Evolutionary conservation across 1,140 invertebrate genomes (phyloP), one percentile per base, ranked within the genome.

Genomic region (Conopomorpha cramerella): DNA sequence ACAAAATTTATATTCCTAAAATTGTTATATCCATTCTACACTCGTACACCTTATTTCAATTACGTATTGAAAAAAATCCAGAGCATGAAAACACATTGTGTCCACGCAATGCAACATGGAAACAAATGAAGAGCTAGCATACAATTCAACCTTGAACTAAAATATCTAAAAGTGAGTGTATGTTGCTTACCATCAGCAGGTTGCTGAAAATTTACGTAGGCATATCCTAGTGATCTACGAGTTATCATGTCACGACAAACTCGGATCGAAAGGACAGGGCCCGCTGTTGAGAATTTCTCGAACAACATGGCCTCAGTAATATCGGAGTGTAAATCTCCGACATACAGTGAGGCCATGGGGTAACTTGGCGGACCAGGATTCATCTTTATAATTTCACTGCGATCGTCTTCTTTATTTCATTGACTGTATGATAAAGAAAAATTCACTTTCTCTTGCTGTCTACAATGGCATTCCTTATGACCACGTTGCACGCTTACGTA

Each of bases 201-300:
- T 77, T 99, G 95, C 79, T 99, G 96, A 74, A 99, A 99, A 79
- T 99, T 99, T 48, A 99, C 97, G 72, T 99, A 99, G 45, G 97
- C 98, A 82, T 99, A 99, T 41, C 98, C 98, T 41, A 99, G 82
- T 17, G 97, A 99, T 54, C 95, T 85, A 61, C 96, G 86, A 38
- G 96, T 98, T 51, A 98, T 91, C 84, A 98, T 90, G 80, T 99
- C 97, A 51, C 97, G 86, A 72, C 97, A 99, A 12, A 99, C 96
- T 51, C 97, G 89, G 73, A 99, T 99, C 34, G 96, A 99, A 29
- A 99, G 81, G 31, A 99, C 96, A 36, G 96, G 95, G 39, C 98
- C 98, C 68, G 95, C 95, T 51, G 91, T 89, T 36, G 95, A 98
- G 81, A 99, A 99, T 81, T 99, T 99, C 65, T 99, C 96, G 79